Percentiles rank a stretch among this genome's conserved stretches.
These are phyloP conservation scores for Drymodes brunneopygia DNA, from an alignment of 2,113 vertebrate species.

Conservation along the genomic window DNA sequence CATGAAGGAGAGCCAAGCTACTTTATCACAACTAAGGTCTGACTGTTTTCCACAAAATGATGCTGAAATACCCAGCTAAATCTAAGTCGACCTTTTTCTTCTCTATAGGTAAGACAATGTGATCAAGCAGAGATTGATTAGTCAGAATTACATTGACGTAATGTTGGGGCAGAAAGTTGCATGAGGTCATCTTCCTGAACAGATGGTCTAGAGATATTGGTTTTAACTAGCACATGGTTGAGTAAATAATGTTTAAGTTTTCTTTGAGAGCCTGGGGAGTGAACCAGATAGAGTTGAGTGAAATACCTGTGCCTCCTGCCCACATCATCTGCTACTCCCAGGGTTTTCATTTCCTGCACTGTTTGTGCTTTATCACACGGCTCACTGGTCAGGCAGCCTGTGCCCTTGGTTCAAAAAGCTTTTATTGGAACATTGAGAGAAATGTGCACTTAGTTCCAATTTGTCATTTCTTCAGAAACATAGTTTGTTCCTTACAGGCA, in stretches of 20 bases:
- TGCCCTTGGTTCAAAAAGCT: constrained; percentile 66
- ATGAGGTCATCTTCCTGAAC: constrained; percentile 74
- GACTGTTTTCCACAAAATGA: neutral
- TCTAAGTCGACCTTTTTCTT: neutral
- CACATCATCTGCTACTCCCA: constrained; percentile 76
- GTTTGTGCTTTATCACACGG: constrained; percentile 75
- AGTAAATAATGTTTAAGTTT: constrained; percentile 76
- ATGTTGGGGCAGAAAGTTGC: constrained; percentile 27
- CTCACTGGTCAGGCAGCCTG: constrained; percentile 71
- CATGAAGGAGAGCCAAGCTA: neutral
- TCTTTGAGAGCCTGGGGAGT: constrained; percentile 72
- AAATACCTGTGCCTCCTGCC: constrained; percentile 71
- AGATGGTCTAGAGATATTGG: constrained; percentile 76
- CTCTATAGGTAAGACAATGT: neutral
- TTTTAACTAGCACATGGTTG: constrained; percentile 72
- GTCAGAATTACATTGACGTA: constrained; percentile 55
- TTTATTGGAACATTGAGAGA: constrained; percentile 14
- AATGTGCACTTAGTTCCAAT: constrained; percentile 4
- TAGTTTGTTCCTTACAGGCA: neutral
- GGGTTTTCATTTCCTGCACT: constrained; percentile 81
- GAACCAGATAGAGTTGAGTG: constrained; percentile 64
- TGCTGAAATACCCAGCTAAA: neutral
- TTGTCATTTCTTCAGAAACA: neutral
- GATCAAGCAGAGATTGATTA: constrained; percentile 35
- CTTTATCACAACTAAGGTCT: neutral